Conservation (phyloP, 2,888 invertebrate species). For the Melanchra persicariae region DNA sequence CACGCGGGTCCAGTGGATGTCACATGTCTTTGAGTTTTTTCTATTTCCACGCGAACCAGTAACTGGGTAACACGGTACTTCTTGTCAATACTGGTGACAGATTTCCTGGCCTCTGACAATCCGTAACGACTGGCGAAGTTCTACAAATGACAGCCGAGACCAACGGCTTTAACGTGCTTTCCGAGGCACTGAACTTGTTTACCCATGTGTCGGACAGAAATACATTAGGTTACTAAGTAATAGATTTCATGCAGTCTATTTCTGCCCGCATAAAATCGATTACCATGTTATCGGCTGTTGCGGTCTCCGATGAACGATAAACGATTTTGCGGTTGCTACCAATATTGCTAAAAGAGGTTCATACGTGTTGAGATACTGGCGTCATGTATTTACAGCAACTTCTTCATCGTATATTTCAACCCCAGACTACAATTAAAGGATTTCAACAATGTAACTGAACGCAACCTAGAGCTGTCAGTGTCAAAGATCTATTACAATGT, state of each 20-base stretch:
- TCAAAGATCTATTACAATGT: neutral
- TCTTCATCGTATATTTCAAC: neutral
- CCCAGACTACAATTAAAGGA: too few species aligned
- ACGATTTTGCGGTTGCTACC: conserved; percentile 16
- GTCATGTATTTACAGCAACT: neutral
- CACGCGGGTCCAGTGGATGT: too few species aligned
- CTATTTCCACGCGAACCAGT: too few species aligned
- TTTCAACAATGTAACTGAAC: neutral
- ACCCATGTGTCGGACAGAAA: neutral
- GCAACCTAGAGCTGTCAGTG: neutral
- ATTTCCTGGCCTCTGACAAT: too few species aligned
- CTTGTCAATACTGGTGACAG: too few species aligned
- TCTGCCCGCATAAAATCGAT: conserved; percentile 41
- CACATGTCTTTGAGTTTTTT: too few species aligned
- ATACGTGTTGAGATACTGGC: neutral
- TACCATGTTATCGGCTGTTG: conserved; percentile 8
- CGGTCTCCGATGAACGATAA: neutral
- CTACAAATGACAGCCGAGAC: too few species aligned
- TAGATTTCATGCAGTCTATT: conserved; percentile 32
- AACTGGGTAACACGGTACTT: too few species aligned
- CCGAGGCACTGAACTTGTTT: too few species aligned
- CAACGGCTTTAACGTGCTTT: too few species aligned
- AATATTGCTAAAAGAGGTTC: conserved; percentile 13
- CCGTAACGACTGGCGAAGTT: too few species aligned
- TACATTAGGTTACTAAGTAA: conserved; percentile 9